Base-by-base conservation (phyloP, 2,113 vertebrate genomes). In the Pangasianodon gigas region DNA sequence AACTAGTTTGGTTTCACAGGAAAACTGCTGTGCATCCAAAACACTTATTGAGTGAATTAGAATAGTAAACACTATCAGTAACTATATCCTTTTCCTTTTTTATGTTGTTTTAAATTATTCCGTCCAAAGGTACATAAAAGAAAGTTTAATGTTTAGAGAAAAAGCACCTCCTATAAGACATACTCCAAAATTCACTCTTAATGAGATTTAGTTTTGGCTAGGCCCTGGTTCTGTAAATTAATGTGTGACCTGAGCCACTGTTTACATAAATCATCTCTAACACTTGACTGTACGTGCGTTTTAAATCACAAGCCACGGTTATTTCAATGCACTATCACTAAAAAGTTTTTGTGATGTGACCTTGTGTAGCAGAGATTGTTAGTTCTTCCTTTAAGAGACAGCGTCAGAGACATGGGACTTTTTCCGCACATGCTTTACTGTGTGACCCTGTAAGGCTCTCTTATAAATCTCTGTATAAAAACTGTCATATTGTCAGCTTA, bases 261-360 rank as follows among this genome's bases (percentile, higher is more conserved):
- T 46, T 14, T 48, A 48, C 77, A 52, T 26, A 51, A 80, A 80
- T 80, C 46, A 51, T 80, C 26, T 48, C 74, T 80, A 14, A 80
- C 26, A 16, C 13, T 14, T 80, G 51, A 32, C 26, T 80, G 3
- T 80, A 21, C 44, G 80, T n/a, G 37, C 21, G 16, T 82, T 2
- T 44, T 62, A 26, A 26, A 62, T 44, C 19, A 0, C 54, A 84
- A 84, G 56, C 58, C 24, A 77, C 3, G 85, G 83, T 85, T 74
- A 69, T 74, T 90, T 81, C 88, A 7, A 89, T 93, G 94, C 93
- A 93, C 93, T 93, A 93, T 75, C 26, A 90, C 54, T n/a, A 62
- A 65, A 86, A 65, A 44, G 85, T 74, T 75, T 79, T 84, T 80
- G 48, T 89, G 89, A 90, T 60, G 62, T 81, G 90, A 91, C 58